Base-by-base conservation (phyloP, 2,113 vertebrate genomes). In the Microtus richardsoni region DNA sequence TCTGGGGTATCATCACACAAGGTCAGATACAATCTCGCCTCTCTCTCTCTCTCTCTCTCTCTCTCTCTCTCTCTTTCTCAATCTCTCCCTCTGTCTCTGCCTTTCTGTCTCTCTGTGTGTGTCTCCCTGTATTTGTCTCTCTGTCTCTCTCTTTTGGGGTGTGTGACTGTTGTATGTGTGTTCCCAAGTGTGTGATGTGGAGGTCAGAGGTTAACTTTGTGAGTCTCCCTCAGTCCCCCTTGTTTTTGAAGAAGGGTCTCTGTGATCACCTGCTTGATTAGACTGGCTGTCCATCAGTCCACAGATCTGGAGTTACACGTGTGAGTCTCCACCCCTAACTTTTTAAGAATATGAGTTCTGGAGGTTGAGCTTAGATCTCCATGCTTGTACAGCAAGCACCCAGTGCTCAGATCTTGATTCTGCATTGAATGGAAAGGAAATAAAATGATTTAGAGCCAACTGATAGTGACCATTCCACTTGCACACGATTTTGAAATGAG, bases 51-150 rank as follows among this genome's bases (percentile, higher is more conserved):
- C 14, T 70, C 68, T 36, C 30, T 70, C 16, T 71, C 5, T 39
- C 1, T 44, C 22, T 26, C 1, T 44, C n/a, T 5, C 3, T 74
- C n/a, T 74, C 7, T 5, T n/a, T 12, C 9, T 44, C 22, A 5
- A 7, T 26, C 10, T 74, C 22, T 74, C 11, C 8, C 28, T 78
- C 28, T 49, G 2, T 52, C 28, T 52, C 47, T 52, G 49, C 49
- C 49, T 52, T 54, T 54, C 52, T 54, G 26, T 73, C 10, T 73
- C 10, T 52, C 49, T 52, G 3, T 78, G 0, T 74, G 5, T 73
- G 1, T 73, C 17, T 73, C 7, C 8, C 44, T 44, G 6, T 44
- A 44, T 44, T 44, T 44, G 44, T 44, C 44, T 44, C 28, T 47
- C 58, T 6, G 16, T 41, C 10, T 74, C 21, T 58, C 52, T 39